Conservation (phyloP, 2,113 vertebrate species). For the Dromaius novaehollandiae region DNA sequence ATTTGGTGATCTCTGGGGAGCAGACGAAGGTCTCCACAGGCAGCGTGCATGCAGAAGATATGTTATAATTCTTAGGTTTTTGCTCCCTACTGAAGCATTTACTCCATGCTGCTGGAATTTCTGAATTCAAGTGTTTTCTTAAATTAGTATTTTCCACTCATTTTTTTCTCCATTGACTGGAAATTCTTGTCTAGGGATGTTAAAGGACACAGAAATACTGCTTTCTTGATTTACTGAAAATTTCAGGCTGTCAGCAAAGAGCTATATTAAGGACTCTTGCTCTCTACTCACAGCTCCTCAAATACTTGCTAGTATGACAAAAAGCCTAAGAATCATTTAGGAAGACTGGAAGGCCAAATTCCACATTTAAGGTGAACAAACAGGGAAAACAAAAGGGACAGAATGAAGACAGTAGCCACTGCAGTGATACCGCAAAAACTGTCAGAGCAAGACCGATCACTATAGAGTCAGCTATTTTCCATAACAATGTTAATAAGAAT, state of each 20-base stretch:
- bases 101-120: not conserved
- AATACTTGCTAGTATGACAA: not conserved
- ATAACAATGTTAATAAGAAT: not conserved
- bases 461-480: not conserved
- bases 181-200: not conserved
- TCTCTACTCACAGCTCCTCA: not conserved
- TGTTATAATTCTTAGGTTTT: not conserved
- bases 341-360: not conserved
- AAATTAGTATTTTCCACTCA: not conserved
- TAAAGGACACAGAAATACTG: not conserved
- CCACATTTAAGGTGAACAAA: not conserved
- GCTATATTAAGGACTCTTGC: not conserved
- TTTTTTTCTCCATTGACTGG: not conserved
- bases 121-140: not conserved
- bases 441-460: not conserved
- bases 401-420: not conserved
- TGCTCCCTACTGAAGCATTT: not conserved
- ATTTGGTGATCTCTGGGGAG: not conserved
- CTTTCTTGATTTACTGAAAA: not conserved
- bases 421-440: not conserved
- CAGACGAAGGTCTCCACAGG: not conserved
- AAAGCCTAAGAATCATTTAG: not conserved
- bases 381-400: not conserved
- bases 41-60: not conserved
- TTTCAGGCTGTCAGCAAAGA: not conserved